phyloP scores from a whole-genome alignment of 37 sponge, comb jelly and placozoan genomes.

The Chondrosia reniformis region DNA sequence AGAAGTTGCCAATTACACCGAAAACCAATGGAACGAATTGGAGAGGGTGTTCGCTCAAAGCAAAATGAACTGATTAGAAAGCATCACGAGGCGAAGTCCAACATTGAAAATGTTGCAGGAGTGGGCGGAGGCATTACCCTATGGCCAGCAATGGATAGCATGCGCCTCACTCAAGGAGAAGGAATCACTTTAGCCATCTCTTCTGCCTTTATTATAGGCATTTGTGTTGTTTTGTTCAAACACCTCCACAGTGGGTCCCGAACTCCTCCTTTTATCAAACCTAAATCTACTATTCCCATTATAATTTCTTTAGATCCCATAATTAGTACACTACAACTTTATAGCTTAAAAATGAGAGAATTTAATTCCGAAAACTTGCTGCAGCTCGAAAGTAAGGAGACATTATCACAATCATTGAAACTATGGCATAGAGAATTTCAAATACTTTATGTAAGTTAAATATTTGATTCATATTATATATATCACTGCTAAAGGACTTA shows the following conservation, averaged over 20 bases:
- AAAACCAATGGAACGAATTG: background rate
- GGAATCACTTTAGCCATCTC: background rate
- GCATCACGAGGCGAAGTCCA: conserved; percentile 44
- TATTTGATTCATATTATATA: no score
- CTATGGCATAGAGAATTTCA: no score
- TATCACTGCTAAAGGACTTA: no score
- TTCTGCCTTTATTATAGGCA: background rate
- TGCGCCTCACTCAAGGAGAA: conserved; percentile 32
- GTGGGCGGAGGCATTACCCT: conserved; percentile 40
- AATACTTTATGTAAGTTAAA: no score
- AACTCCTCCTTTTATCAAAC: background rate
- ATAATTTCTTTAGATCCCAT: no score
- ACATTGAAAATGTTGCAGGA: background rate
- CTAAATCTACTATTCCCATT: no score
- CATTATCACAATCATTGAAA: no score
- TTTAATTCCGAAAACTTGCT: no score
- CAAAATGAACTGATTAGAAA: conserved; percentile 17
- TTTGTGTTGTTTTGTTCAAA: background rate
- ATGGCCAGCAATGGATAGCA: conserved; percentile 52
- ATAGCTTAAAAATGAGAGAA: no score
- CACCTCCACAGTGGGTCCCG: conserved; percentile 6
- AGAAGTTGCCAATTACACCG: background rate
- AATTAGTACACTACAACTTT: no score
- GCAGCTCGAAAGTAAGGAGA: no score
- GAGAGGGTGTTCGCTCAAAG: background rate